Base-by-base conservation (phyloP, 2,113 vertebrate genomes). In the Verasper variegatus region DNA sequence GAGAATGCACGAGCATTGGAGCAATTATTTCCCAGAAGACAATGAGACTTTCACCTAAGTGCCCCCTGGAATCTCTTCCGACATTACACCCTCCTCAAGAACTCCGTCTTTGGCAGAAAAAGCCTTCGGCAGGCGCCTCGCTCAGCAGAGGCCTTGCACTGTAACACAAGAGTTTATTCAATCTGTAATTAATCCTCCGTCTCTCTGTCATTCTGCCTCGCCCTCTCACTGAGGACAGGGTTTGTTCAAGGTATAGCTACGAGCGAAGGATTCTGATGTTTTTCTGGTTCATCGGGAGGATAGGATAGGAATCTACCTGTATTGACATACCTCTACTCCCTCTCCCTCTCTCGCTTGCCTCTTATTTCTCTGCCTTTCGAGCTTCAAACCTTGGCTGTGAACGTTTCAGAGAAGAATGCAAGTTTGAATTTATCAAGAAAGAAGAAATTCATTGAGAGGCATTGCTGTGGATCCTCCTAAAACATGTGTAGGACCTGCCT, bases 271-370 rank as follows among this genome's bases (percentile, higher is more conserved):
- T 91, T 89, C 92, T 88, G 92, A 93, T 66, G 62, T 78, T 78
- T 94, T 95, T 92, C 89, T 95, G 95, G 95, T 95, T 97, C 95
- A 94, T 74, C 93, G 91, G 81, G 88, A 94, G 96, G 95, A 95
- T 95, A 96, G 95, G 94, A 95, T 92, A 94, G 93, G 93, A 95
- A 92, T 93, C 89, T 82, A 93, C 93, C 91, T 92, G 86, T 63
- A 83, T 68, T 82, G 68, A 80, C 89, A 89, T 83, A 89, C 74
- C 78, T 87, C 68, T 65, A 3, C 62, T 57, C 72, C 40, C 60
- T 57, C 55, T 75, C 62, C 18, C 52, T 80, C 26, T 70, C 67
- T 59, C 23, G 15, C 59, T 65, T 51, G 61, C n/a, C n/a, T 35
- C 27, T 62, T 13, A n/a, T 20, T 62, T 65, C 49, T 47, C 67